Percentiles rank a stretch among this genome's conserved stretches.
Conservation (phyloP, 2,797 vertebrate genomes). For the Hipposideros larvatus region DNA sequence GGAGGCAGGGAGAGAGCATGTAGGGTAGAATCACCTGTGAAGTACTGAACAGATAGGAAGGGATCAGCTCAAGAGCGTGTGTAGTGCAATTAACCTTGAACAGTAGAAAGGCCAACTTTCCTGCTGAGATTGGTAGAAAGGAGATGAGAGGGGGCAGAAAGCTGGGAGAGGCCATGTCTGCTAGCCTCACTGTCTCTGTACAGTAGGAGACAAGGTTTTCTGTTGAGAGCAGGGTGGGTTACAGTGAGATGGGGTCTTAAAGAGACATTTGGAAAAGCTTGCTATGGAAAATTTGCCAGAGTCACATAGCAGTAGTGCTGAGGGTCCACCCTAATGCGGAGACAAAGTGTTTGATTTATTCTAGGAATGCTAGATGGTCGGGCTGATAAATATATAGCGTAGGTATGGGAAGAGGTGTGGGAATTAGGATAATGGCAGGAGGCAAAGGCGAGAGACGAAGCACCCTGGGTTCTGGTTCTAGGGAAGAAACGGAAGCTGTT, state of each 20-base stretch:
- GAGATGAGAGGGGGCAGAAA: background rate
- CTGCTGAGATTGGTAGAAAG: background rate
- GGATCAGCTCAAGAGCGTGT: background rate
- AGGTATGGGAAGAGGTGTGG: background rate
- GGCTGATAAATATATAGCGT: background rate
- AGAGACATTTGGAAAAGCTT: background rate
- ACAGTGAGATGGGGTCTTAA: background rate
- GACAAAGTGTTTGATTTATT: background rate
- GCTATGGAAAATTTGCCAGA: background rate
- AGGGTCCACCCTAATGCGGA: background rate
- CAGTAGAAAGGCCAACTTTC: background rate
- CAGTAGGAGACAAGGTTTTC: background rate
- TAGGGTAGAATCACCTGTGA: background rate
- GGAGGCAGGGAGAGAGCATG: background rate
- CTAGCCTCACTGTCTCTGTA: background rate
- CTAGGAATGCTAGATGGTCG: background rate
- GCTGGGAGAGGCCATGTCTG: background rate
- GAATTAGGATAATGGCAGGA: background rate
- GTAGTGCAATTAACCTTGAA: background rate
- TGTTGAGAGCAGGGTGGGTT: background rate
- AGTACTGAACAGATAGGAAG: background rate
- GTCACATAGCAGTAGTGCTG: background rate
- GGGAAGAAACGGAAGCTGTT: background rate
- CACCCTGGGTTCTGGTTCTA: background rate
- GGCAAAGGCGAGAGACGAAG: background rate